Base-by-base conservation (phyloP, 2,113 vertebrate genomes). In the Nothoprocta perdicaria region DNA sequence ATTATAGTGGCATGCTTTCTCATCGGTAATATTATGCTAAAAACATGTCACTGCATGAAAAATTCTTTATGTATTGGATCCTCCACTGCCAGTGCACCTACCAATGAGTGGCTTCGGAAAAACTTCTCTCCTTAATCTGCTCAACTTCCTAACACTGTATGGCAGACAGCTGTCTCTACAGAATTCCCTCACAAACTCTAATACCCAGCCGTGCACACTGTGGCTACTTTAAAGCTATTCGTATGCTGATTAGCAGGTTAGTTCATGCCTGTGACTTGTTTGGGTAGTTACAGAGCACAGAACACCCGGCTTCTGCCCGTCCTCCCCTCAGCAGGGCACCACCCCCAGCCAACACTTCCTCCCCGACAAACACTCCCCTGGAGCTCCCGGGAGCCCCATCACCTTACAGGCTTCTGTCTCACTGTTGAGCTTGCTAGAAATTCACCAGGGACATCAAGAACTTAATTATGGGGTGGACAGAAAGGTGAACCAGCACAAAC, bases 371-470 rank as follows among this genome's bases (percentile, higher is more conserved):
- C 5, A 40, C 11, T 31, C 19, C 68, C 73, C 60, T 71, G 72
- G 50, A 88, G 7, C 4, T 62, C 23, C 38, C 72, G 72, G 0
- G 0, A 84, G 21, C 7, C 8, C 26, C 41, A 14, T 10, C 31
- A 22, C 35, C 21, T 61, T n/a, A 35, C 41, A 68, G 79, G 13
- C n/a, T 84, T 75, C 26, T 35, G 40, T n/a, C 60, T 77, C 71
- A 33, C 12, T 22, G 50, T 61, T 88, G 48, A 55, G 22, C 23
- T 35, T 88, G n/a, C n/a, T 35, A 66, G 45, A 43, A 33, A n/a
- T 24, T 66, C 61, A 45, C n/a, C 27, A 50, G 66, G 38, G 19
- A 81, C 33, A 74, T 12, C 24, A 31, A 18, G 52, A 86, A 84
- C 6, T 22, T 80, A 90, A 9, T 53, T 45, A 57, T 40, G 79